Evolutionary conservation across 1,140 invertebrate species (phyloP).

Genomic region (Cotesia glomerata): DNA sequence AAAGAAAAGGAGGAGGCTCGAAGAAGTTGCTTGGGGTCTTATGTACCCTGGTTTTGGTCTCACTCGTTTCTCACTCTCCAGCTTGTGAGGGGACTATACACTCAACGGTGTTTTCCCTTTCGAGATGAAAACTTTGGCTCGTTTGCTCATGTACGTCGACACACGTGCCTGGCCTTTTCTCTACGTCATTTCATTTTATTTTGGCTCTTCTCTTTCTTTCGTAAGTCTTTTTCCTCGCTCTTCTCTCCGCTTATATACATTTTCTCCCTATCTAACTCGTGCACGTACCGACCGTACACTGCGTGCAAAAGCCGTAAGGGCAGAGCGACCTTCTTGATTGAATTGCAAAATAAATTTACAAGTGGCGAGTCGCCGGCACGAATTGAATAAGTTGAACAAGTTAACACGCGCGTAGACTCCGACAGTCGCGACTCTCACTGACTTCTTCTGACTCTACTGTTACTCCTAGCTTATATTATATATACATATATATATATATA

Average conservation of each 20-base stretch:
- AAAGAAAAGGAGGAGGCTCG: constrained; percentile 26
- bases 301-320: constrained; percentile 14
- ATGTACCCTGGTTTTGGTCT: neutral
- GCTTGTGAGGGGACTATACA: neutral
- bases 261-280: constrained; percentile 2
- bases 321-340: constrained; percentile 40
- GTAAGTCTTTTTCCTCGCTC: neutral
- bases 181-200: neutral
- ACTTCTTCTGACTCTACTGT: neutral
- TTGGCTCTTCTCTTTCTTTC: neutral
- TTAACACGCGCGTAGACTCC: constrained; percentile 37
- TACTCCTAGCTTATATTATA: neutral
- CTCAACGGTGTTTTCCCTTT: constrained; percentile 21
- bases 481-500: neutral
- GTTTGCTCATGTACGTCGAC: constrained; percentile 23
- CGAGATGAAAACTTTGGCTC: constrained; percentile 35
- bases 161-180: constrained; percentile 30
- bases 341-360: constrained; percentile 52
- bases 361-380: constrained; percentile 38
- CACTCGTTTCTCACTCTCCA: neutral
- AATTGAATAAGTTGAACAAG: constrained; percentile 51
- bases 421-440: constrained; percentile 17
- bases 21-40: neutral
- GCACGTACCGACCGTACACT: neutral
- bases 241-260: neutral